Evolutionary conservation across 2,797 vertebrate species (phyloP), one percentile per base, ranked within the genome.

Genomic region (Halcyon smyrnensis): DNA sequence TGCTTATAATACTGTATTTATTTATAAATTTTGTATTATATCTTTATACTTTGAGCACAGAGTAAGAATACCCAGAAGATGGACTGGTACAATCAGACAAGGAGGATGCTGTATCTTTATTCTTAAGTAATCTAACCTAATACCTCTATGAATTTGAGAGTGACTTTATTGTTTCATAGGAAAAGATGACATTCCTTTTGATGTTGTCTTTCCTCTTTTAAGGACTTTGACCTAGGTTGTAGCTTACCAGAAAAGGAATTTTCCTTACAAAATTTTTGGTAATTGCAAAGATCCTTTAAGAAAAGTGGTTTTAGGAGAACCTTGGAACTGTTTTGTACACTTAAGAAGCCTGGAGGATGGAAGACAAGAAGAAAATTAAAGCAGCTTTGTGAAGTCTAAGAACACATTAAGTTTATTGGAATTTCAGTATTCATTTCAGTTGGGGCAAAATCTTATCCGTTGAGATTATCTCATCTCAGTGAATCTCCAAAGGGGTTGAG

Each of bases 391-490:
- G 74, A 91, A 84, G 67, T 39, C 30, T 45, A 76, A 75, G 32
- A 75, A 36, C 21, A 13, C 18, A 68, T 84, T 39, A 90, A 37
- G 36, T 87, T 95, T 69, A 23, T 45, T 86, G 45, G 9, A 81
- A 51, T 89, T 91, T 79, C 78, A 24, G 3, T 46, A 57, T 73
- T 78, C 12, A 82, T 86, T 93, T 90, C 32, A 53, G 3, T 18
- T 14, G 62, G 34, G n/a, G 19, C 4, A 86, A 84, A 78, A 79
- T 63, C 45, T 80, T 80, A 30, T 39, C 54, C 12, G 7, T 71
- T 73, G 50, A 90, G 80, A 88, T 84, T 85, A 62, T 90, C 73
- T 94, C 83, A 84, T 91, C 84, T 65, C 85, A 89, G 2, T 87
- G 77, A 76, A 76, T 79, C 63, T 94, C 23, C 68, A 90, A 62